These are phyloP conservation scores for Pseudorhiza aurosa DNA, from an alignment of 30 jellyfish, hydroid and myxozoan species.

Conservation along the genomic window DNA sequence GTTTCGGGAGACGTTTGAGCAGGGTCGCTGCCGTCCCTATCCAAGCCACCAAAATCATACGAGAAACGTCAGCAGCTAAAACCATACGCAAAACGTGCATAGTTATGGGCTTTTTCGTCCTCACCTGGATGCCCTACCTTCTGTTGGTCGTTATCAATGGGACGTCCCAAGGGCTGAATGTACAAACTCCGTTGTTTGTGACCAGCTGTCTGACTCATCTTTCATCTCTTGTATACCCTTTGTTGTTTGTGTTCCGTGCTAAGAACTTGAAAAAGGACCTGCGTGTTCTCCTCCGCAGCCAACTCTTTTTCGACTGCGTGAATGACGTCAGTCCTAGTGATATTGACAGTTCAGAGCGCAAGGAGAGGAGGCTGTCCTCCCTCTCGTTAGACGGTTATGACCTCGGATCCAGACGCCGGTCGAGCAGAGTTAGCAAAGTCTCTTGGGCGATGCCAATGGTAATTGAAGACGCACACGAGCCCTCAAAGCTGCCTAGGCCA, in stretches of 20 bases:
- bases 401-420: slow-evolving; percentile 57
- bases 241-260: slow-evolving; percentile 78
- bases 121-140: slow-evolving; percentile 64
- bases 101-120: slow-evolving; percentile 40
- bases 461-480: slow-evolving; percentile 58
- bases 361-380: slow-evolving; percentile 52
- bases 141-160: slow-evolving; percentile 3
- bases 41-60: slow-evolving; percentile 65
- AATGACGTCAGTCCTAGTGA: slow-evolving; percentile 45
- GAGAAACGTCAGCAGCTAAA: slow-evolving; percentile 80
- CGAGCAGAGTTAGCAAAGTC: slow-evolving; percentile 50
- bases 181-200: not conserved
- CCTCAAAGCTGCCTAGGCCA: slow-evolving; percentile 46
- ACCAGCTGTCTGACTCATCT: slow-evolving; percentile 6
- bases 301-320: slow-evolving; percentile 8
- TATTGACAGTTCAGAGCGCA: slow-evolving; percentile 21
- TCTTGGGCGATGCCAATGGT: slow-evolving; percentile 78
- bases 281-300: slow-evolving; percentile 23
- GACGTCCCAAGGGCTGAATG: not conserved
- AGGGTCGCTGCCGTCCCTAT: slow-evolving; percentile 77
- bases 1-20: slow-evolving; percentile 77
- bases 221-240: slow-evolving; percentile 42
- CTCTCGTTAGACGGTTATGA: slow-evolving; percentile 66
- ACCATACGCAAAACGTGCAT: slow-evolving; percentile 58
- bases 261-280: slow-evolving; percentile 51